A percentile compares a stretch with the other conserved stretches of the same genome.
Conservation (phyloP, 2,113 vertebrate species). For the Typhlomys cinereus region DNA sequence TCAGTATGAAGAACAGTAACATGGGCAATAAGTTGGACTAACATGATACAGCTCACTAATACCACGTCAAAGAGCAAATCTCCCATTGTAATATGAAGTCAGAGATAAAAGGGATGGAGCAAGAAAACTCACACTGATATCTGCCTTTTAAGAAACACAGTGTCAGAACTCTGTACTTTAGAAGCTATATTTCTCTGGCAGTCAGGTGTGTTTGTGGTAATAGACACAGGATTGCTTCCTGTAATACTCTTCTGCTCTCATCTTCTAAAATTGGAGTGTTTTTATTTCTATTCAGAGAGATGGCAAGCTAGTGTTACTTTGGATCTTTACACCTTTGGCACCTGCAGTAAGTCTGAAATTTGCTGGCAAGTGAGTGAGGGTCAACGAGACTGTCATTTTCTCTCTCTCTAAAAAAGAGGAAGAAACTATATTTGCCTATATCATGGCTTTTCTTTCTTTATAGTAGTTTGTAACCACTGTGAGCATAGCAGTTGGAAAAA, state of each 20-base stretch:
- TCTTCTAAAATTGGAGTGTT: slow-evolving; percentile 68
- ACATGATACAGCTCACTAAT: neutral
- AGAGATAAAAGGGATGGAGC: slow-evolving; percentile 2
- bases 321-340: neutral
- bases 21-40: neutral
- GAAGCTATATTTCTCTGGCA: slow-evolving; percentile 10
- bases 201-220: neutral
- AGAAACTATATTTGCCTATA: neutral
- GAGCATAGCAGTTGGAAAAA: neutral
- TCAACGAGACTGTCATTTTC: slow-evolving; percentile 60
- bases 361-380: slow-evolving; percentile 8
- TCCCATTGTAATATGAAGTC: neutral
- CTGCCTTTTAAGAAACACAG: neutral
- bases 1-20: slow-evolving; percentile 13
- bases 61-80: neutral
- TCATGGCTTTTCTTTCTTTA: neutral
- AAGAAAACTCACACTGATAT: neutral
- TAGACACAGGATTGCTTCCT: slow-evolving; percentile 46
- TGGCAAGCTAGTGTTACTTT: neutral
- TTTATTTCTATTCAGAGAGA: slow-evolving; percentile 66
- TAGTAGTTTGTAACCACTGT: slow-evolving; percentile 1
- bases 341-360: slow-evolving; percentile 17
- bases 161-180: neutral
- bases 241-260: slow-evolving; percentile 29
- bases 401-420: slow-evolving; percentile 53